Evolutionary conservation across 2,888 invertebrate genomes (phyloP).

Genomic region (Tenthredo amoena): DNA sequence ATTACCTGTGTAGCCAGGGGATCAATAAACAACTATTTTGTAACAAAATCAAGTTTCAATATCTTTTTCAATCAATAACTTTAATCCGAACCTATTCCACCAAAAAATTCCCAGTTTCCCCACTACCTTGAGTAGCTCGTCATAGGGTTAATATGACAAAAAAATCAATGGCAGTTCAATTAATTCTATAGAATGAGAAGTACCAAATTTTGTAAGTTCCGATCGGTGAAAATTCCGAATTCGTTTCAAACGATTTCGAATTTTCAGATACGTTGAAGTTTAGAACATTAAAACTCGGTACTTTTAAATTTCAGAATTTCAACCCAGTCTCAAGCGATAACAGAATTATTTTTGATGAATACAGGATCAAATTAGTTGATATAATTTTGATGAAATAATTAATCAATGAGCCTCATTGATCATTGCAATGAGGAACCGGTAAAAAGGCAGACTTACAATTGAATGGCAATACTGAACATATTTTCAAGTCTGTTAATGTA

Average conservation of each 20-base stretch:
- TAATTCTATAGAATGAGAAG: background rate
- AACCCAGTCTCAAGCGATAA: too few species aligned
- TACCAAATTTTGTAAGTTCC: too few species aligned
- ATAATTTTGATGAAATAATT: background rate
- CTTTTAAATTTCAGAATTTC: too few species aligned
- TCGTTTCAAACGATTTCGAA: too few species aligned
- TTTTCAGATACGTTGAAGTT: too few species aligned
- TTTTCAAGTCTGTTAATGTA: background rate
- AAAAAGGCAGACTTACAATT: background rate
- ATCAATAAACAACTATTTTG: constrained; percentile 53
- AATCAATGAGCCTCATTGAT: background rate
- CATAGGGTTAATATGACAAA: background rate
- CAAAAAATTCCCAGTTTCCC: background rate
- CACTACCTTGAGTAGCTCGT: background rate
- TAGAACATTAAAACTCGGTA: too few species aligned
- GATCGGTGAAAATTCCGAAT: too few species aligned
- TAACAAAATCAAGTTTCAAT: background rate
- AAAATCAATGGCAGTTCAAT: background rate
- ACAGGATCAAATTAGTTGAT: background rate
- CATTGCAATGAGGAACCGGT: background rate
- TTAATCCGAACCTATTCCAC: background rate
- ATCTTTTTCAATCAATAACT: background rate
- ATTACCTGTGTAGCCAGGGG: constrained; percentile 53
- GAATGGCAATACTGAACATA: background rate
- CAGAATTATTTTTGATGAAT: too few species aligned